Conservation (phyloP, 2,888 invertebrate species). For the Lamellibrachia satsuma region DNA sequence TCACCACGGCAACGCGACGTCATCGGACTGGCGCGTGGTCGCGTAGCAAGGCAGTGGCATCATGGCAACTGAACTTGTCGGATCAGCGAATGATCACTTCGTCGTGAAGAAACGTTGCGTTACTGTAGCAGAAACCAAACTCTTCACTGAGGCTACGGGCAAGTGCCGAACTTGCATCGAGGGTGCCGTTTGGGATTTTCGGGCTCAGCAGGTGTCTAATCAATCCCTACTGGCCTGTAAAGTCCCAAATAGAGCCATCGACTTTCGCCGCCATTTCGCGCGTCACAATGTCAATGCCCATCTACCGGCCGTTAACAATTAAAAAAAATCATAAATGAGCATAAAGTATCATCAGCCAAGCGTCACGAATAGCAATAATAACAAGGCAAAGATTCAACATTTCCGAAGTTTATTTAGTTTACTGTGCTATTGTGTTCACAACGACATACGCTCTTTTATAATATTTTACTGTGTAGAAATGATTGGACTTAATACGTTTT, state of each 20-base stretch:
- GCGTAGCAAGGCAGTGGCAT: background rate
- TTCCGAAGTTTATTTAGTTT: no score
- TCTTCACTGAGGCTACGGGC: background rate
- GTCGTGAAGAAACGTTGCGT: no score
- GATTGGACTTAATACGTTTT: no score
- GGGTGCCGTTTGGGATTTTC: conserved; percentile 6
- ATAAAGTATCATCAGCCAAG: no score
- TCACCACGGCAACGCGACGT: background rate
- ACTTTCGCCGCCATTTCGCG: background rate
- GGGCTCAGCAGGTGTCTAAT: background rate
- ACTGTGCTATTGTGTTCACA: no score
- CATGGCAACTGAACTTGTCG: background rate
- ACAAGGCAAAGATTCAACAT: no score
- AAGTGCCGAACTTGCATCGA: conserved; percentile 8
- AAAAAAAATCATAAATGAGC: background rate
- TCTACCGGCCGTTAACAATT: background rate
- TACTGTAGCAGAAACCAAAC: background rate
- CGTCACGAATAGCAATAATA: no score
- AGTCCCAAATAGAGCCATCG: background rate
- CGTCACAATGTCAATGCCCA: background rate
- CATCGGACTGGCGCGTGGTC: background rate
- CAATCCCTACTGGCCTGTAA: conserved; percentile 1
- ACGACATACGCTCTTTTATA: no score
- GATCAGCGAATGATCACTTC: background rate
- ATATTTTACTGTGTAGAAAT: no score